Conservation (phyloP, 2,113 vertebrate genomes). For the Argyrosomus japonicus region DNA sequence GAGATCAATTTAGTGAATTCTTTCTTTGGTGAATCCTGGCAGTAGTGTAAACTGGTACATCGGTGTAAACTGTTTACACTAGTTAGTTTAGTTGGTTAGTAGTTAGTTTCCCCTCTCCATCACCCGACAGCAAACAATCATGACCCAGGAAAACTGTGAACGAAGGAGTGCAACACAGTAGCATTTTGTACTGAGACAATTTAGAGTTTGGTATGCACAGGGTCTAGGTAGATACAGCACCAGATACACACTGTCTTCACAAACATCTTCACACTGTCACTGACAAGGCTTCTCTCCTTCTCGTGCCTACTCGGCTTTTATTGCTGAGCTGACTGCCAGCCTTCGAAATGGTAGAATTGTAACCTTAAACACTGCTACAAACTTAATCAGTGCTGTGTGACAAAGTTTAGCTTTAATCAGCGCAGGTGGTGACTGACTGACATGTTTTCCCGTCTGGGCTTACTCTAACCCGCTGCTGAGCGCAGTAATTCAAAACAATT, state of each 20-base stretch:
- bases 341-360: not conserved
- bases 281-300: not conserved
- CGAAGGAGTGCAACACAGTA: not conserved
- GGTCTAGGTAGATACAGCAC: not conserved
- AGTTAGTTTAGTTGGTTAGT: no score
- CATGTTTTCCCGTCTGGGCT: not conserved
- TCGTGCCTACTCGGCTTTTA: not conserved
- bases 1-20: not conserved
- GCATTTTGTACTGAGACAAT: not conserved
- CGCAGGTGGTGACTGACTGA: not conserved
- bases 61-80: not conserved
- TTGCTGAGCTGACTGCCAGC: not conserved
- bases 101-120: not conserved
- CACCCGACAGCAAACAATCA: not conserved
- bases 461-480: not conserved
- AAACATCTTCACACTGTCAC: not conserved
- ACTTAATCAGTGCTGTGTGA: not conserved
- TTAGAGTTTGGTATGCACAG: not conserved
- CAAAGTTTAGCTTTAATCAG: not conserved
- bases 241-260: not conserved
- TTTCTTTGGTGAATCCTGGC: not conserved
- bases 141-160: not conserved
- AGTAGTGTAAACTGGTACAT: not conserved
- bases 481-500: not conserved
- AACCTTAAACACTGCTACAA: not conserved